Evolutionary conservation across 1,140 invertebrate species (phyloP), one percentile per base, ranked within the genome.

Genomic region (Eulimnadia texana): DNA sequence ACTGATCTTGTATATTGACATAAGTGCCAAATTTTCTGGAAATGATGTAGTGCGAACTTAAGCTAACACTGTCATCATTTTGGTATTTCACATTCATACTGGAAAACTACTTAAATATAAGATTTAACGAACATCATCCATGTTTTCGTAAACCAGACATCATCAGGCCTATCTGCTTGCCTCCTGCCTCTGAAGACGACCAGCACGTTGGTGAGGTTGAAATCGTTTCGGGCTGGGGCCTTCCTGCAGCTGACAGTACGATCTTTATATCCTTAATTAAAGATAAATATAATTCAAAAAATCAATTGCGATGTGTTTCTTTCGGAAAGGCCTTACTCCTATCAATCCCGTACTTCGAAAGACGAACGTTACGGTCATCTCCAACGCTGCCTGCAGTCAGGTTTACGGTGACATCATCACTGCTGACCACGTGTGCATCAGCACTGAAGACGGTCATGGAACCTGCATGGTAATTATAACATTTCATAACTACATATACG

Each of bases 91-190:
- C 11, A 47, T 11, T 47, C n/a, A n/a, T 47, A 47, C 42, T 47
- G 11, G 42, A 47, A n/a, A 47, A 47, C n/a, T 47, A 47, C n/a
- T 0, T 47, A n/a, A n/a, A 11, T 47, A 58, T n/a, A 11, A 23
- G n/a, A 0, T 19, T 16, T 0, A 53, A 53, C 16, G n/a, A n/a
- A n/a, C n/a, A n/a, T n/a, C n/a, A n/a, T n/a, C n/a, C n/a, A n/a
- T n/a, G n/a, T n/a, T n/a, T 53, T 23, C 28, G 16, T 1, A 24
- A 54, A 54, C 24, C 73, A 53, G 74, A 77, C 1, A 72, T 72
- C 52, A 76, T 79, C 16, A 69, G 73, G 61, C 67, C 71, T 3
- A 71, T 77, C 13, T 67, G 68, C 50, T 65, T 79, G 53, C 76
- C 77, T 11, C 68, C 68, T 59, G 63, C 71, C 29, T 66, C 68